Evolutionary conservation across 2,113 vertebrate species (phyloP).

Genomic region (Gopherus flavomarginatus): DNA sequence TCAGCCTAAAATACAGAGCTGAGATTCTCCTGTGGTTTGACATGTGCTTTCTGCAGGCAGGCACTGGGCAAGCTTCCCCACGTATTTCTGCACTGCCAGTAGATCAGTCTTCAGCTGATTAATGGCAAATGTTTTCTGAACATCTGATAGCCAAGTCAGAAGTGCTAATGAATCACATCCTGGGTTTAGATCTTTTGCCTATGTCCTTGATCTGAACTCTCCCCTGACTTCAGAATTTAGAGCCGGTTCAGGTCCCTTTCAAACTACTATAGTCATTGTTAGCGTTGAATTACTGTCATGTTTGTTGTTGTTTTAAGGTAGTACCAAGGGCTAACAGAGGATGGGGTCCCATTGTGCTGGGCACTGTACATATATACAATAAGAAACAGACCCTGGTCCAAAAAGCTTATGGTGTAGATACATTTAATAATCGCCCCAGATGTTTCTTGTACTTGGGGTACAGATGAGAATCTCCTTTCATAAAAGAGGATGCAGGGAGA

Average conservation of each 20-base stretch:
- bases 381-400: slow-evolving; percentile 11
- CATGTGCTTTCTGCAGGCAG: neutral
- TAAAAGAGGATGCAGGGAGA: neutral
- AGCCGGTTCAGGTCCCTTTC: slow-evolving; percentile 30
- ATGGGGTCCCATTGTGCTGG: neutral
- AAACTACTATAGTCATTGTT: neutral
- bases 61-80: neutral
- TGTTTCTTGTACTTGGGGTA: neutral
- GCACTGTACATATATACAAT: neutral
- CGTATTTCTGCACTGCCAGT: neutral
- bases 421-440: neutral
- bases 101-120: neutral
- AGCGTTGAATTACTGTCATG: neutral
- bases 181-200: neutral
- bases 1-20: neutral
- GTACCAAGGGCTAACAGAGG: neutral
- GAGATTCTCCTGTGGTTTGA: neutral
- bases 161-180: neutral
- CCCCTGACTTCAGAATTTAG: slow-evolving; percentile 10
- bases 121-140: neutral
- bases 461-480: neutral
- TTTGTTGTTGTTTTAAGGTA: neutral
- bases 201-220: slow-evolving; percentile 19
- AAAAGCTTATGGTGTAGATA: neutral
- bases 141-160: neutral